Evolutionary conservation across 2,888 invertebrate genomes (phyloP).

Genomic region (Drosophila ustulata): DNA sequence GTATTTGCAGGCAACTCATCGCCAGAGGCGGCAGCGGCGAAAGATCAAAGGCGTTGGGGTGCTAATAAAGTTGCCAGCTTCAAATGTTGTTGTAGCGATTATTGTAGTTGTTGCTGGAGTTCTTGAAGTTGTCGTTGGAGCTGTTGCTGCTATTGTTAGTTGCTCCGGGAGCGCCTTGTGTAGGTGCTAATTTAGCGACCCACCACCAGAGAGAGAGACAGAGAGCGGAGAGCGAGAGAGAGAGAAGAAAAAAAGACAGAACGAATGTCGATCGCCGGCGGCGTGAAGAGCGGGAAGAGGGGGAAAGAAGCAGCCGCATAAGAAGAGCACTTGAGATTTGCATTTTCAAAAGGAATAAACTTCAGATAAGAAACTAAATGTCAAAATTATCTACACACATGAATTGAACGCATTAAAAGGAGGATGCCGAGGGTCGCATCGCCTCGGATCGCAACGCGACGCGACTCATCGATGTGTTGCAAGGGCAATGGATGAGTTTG

Average conservation of each 20-base stretch:
- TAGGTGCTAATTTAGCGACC: conserved; percentile 75
- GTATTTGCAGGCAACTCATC: conserved; percentile 41
- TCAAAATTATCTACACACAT: conserved; percentile 81
- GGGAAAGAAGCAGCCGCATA: neutral
- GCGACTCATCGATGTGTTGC: conserved; percentile 12
- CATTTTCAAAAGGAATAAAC: conserved; percentile 78
- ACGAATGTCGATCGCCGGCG: neutral
- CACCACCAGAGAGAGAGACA: conserved; percentile 32
- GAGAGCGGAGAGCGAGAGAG: neutral
- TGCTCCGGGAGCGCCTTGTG: conserved; percentile 33
- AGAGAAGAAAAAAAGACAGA: neutral
- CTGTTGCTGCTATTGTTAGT: conserved; percentile 22
- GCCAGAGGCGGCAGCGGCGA: conserved; percentile 43
- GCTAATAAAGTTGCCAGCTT: conserved; percentile 73
- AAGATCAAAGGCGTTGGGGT: conserved; percentile 65
- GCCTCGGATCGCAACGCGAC: neutral
- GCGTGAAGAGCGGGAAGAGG: neutral
- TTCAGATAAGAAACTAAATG: conserved; percentile 80
- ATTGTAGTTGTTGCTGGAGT: conserved; percentile 15
- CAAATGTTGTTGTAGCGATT: conserved; percentile 11
- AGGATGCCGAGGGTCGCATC: conserved; percentile 27
- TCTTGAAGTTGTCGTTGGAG: conserved; percentile 11
- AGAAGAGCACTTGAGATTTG: conserved; percentile 19
- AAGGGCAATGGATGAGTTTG: conserved; percentile 18
- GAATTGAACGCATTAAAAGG: conserved; percentile 70